These are phyloP conservation scores for Squalus acanthias DNA, from an alignment of 2,797 vertebrate species.

Conservation along the genomic window DNA sequence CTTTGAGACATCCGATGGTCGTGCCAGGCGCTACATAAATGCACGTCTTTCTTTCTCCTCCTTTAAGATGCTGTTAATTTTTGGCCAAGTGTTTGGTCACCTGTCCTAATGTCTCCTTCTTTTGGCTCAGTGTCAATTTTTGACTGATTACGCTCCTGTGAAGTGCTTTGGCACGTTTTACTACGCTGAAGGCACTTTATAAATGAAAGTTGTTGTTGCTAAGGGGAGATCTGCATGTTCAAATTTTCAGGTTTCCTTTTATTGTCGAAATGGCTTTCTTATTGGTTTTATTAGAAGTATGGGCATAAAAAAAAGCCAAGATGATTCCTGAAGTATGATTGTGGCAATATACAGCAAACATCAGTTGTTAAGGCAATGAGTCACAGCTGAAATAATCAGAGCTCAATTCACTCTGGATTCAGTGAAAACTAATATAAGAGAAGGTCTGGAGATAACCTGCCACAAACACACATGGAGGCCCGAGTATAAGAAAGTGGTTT, in stretches of 20 bases:
- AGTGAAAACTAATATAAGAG: not conserved
- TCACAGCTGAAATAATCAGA: not conserved
- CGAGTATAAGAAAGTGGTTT: not conserved
- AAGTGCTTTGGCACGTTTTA: not conserved
- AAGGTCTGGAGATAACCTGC: not conserved
- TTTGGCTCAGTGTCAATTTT: not conserved
- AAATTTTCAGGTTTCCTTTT: not conserved
- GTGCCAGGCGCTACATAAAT: no score
- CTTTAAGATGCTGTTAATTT: not conserved
- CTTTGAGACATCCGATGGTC: no score
- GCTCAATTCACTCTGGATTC: conserved; percentile 4
- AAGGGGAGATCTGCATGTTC: not conserved
- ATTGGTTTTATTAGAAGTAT: not conserved
- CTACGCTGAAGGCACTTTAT: not conserved
- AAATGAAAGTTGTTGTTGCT: not conserved
- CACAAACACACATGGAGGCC: not conserved
- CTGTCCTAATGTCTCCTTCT: not conserved
- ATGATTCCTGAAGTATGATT: conserved; percentile 10
- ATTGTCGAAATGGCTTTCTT: not conserved
- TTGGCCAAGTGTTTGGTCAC: not conserved
- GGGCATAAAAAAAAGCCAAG: not conserved
- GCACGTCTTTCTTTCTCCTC: not conserved
- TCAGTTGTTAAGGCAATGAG: conserved; percentile 15
- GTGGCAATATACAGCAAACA: conserved; percentile 17
- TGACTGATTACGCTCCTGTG: not conserved